Percentiles rank a stretch among this genome's conserved stretches.
Conservation (phyloP, 1,140 invertebrate species). For the Drosophila carrolli region DNA sequence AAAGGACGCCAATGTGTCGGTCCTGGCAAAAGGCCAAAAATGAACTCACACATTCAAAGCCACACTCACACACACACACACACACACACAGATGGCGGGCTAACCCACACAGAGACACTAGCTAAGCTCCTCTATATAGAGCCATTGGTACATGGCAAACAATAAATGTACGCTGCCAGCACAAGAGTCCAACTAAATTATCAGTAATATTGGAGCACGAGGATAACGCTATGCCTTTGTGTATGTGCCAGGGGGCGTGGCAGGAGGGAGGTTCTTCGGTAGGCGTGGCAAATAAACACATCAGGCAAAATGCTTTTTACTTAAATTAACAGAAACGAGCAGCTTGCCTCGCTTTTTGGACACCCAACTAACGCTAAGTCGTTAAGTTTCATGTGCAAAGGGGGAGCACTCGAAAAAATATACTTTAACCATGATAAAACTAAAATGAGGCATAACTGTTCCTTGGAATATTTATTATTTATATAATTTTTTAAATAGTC, state of each 20-base stretch:
- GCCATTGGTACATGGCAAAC: conserved; percentile 62
- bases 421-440: too few relatives aligned
- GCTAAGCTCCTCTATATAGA: conserved; percentile 39
- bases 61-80: conserved; percentile 16
- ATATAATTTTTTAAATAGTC: too few relatives aligned
- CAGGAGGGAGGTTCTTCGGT: conserved; percentile 6
- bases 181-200: conserved; percentile 82
- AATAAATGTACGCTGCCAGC: conserved; percentile 70
- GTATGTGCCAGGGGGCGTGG: conserved; percentile 23
- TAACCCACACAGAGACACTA: conserved; percentile 18
- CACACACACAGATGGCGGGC: conserved; percentile 14
- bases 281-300: conserved; percentile 82
- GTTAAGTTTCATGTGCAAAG: conserved; percentile 54
- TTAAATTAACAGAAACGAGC: conserved; percentile 76
- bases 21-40: conserved; percentile 78
- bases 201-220: conserved; percentile 70
- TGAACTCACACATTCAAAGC: conserved; percentile 25
- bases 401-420: conserved; percentile 17
- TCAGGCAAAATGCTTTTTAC: conserved; percentile 81
- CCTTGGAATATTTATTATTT: too few relatives aligned
- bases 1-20: conserved; percentile 80
- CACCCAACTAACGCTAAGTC: conserved; percentile 63
- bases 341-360: conserved; percentile 66
- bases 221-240: conserved; percentile 29
- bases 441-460: too few relatives aligned